Evolutionary conservation across 2,888 invertebrate species (phyloP).

Genomic region (Palloptera scutellata): DNA sequence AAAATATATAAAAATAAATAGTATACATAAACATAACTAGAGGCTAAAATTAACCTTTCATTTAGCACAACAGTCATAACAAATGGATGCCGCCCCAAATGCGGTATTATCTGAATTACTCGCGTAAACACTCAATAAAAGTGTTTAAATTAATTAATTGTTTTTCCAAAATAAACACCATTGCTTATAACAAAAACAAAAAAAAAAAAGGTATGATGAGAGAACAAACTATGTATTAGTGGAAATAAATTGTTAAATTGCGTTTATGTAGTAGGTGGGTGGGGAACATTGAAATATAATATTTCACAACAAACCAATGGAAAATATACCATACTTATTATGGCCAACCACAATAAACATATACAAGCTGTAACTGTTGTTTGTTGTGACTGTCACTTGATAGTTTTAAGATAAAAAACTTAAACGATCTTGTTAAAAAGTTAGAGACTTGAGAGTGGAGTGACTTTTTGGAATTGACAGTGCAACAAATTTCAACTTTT

Average conservation of each 20-base stretch:
- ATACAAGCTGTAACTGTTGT: not conserved
- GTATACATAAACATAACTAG: no score
- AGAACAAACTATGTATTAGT: not conserved
- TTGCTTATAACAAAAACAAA: no score
- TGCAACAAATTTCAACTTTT: no score
- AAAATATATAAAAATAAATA: no score
- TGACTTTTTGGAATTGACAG: no score
- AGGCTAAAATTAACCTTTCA: no score
- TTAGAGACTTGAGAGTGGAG: no score
- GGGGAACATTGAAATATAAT: not conserved
- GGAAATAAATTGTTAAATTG: not conserved
- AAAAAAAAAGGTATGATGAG: no score
- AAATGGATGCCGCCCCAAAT: no score
- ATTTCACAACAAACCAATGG: not conserved
- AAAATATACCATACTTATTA: not conserved
- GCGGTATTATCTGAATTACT: no score
- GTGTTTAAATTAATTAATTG: conserved; percentile 45
- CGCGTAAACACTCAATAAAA: conserved; percentile 37
- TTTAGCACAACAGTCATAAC: no score
- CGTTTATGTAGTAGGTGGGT: not conserved
- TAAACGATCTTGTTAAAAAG: not conserved
- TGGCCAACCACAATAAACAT: not conserved
- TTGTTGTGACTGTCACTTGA: conserved; percentile 10
- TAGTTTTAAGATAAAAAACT: not conserved
- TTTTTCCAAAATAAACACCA: conserved; percentile 29